Conservation (phyloP, 2,113 vertebrate species). For the Hystrix brachyura region DNA sequence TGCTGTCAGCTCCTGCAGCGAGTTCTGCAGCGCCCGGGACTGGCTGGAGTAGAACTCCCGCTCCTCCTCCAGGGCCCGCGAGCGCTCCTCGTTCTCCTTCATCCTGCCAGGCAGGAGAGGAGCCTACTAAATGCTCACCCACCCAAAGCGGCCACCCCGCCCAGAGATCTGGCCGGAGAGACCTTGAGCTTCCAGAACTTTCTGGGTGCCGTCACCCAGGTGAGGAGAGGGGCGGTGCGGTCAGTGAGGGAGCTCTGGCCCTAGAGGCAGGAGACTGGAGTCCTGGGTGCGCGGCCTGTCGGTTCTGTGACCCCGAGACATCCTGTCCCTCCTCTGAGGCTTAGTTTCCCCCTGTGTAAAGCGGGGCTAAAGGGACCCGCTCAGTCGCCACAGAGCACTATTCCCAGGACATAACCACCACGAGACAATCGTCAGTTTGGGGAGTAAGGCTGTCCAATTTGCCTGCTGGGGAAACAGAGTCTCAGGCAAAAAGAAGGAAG, state of each 20-base stretch:
- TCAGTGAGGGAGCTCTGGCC: no score
- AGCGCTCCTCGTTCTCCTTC: conserved; percentile 93
- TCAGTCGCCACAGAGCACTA: not conserved
- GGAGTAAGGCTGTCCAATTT: not conserved
- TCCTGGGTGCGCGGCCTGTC: not conserved
- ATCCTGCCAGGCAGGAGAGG: conserved; percentile 88
- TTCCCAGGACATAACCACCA: accelerated
- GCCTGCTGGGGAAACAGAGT: conserved; percentile 35
- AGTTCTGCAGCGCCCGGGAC: conserved; percentile 94
- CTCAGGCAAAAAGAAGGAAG: conserved; percentile 26
- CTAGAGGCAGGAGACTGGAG: not conserved
- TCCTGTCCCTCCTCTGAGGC: not conserved
- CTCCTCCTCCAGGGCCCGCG: conserved; percentile 94
- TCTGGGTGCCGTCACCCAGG: not conserved
- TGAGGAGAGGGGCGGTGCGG: not conserved
- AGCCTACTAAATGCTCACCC: not conserved
- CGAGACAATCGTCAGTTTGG: not conserved
- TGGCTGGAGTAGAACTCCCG: conserved; percentile 95
- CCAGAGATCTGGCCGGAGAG: not conserved
- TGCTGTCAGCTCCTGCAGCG: conserved; percentile 93
- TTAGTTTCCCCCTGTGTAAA: not conserved
- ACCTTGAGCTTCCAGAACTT: not conserved
- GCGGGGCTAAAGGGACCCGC: not conserved
- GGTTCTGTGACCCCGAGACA: not conserved
- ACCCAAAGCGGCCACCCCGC: no score